Base-by-base conservation (phyloP, 2,888 invertebrate genomes). In the Byasa hedistus region DNA sequence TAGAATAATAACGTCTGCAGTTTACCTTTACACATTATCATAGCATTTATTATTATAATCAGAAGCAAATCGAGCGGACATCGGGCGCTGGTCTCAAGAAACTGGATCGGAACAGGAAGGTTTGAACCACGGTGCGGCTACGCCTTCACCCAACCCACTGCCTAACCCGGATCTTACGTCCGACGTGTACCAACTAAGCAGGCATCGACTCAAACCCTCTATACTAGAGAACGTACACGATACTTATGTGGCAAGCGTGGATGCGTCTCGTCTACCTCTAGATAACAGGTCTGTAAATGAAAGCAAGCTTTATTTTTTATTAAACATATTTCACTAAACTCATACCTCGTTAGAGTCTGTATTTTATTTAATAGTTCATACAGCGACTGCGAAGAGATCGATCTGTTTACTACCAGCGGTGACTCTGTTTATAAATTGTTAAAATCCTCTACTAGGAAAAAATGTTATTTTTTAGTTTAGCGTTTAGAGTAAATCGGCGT, bases 91-190 rank as follows among this genome's bases (percentile, higher is more conserved):
- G 96, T 96, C 96, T 0, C 96, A 95, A 66, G 96, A 96, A 71
- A 95, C 96, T 0, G 95, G 94, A 10, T 96, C 96, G 0, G 96
- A 96, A 79, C 95, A 94, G 76, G 96, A 96, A 76, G 93, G 93
- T 44, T 22, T 70, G 57, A 74, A 76, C 68, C 70, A 75, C 3
- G 80, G 79, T 0, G 69, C 76, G 65, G 83, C 91, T 72, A 82
- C 92, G 61, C 80, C 86, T 65, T 83, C 93, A 68, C 85, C 94
- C 82, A 80, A 93, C 92, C 96, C 96, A 0, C 95, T 96, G 75
- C 96, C 96, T n/a, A 94, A 95, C 86, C 96, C 96, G 0, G 96
- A 96, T 78, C 94, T 96, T 62, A 95, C 95, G 0, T 92, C 93
- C 0, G 95, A 95, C 77, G 92, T 93, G 69, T 93, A 92, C 78